Evolutionary conservation across 2,888 invertebrate species (phyloP), one percentile per base, ranked within the genome.

Genomic region (Apoda limacodes): DNA sequence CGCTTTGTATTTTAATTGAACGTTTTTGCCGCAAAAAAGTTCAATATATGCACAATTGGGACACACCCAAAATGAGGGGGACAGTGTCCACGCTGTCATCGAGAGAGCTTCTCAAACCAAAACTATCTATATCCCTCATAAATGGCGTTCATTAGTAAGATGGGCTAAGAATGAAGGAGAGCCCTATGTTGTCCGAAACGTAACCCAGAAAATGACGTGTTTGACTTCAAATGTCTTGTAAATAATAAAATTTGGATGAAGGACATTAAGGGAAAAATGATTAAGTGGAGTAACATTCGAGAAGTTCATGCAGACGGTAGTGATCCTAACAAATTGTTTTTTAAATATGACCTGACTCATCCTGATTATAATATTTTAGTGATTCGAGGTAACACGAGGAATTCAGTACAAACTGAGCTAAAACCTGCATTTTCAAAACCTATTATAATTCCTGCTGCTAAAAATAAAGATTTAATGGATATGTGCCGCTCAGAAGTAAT

Each of bases 181-280:
- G 27, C 35, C 43, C 5, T 40, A 43, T 34, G 25, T 14, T 15
- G 42, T 41, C 19, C 22, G 28, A 3, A 32, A 37, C 21, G 12
- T 38, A 21, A 38, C 32, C 2, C 26, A 28, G 7, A 9, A n/a
- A 31, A 35, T 32, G 32, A 38, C 9, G 22, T 40, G 5, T 41
- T 34, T 34, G 37, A 43, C 13, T 43, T 43, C 31, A 43, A 43
- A 28, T 22, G 22, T 26, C 37, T 26, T 21, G 27, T 41, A 6
- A 34, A 37, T 34, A 36, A 43, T 37, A 41, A 34, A 27, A 28
- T 34, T 9, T 42, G 41, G 39, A 26, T 32, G 9, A 44, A 44
- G 35, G 23, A 42, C 22, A 35, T 25, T 2, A 23, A 28, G 10
- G 34, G 34, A 3, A 10, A 14, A 4, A 39, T 34, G 13, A 19